Conservation (phyloP, 2,888 invertebrate genomes). For the Pilophorus perplexus region DNA sequence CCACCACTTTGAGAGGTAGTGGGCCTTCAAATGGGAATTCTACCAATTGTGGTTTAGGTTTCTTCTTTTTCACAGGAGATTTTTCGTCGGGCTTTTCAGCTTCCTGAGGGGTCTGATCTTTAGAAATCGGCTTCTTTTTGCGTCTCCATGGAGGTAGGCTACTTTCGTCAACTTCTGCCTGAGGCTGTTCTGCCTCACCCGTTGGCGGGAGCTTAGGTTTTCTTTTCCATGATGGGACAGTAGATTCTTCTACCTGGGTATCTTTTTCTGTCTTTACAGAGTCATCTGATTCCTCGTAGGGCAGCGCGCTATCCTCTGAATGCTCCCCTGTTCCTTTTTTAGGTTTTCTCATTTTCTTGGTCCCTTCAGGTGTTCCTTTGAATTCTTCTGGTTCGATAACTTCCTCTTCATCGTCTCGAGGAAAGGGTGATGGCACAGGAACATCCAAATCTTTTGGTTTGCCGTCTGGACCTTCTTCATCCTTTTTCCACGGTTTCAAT, state of each 20-base stretch:
- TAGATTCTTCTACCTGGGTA: not conserved
- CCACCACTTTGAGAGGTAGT: not conserved
- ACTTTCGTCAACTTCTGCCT: not conserved
- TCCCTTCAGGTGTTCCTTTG: conserved; percentile 45
- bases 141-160: not conserved
- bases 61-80: conserved; percentile 32
- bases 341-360: conserved; percentile 24
- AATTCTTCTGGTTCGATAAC: conserved; percentile 47
- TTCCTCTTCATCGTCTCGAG: conserved; percentile 46
- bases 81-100: conserved; percentile 42
- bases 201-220: not conserved
- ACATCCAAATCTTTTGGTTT: conserved; percentile 48
- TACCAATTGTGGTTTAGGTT: conserved; percentile 42
- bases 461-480: conserved; percentile 50
- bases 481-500: conserved; percentile 51
- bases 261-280: not conserved
- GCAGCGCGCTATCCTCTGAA: not conserved
- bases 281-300: not conserved
- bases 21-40: conserved; percentile 40
- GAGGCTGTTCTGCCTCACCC: conserved; percentile 32
- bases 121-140: conserved; percentile 43
- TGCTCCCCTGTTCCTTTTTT: conserved; percentile 3
- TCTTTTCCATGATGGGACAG: conserved; percentile 11
- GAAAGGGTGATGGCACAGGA: conserved; percentile 27
- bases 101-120: conserved; percentile 42